A percentile compares a stretch with the other conserved stretches of the same genome.
These are phyloP conservation scores for Spisula subtruncata DNA, from an alignment of 2,888 invertebrate genomes.

Conservation along the genomic window DNA sequence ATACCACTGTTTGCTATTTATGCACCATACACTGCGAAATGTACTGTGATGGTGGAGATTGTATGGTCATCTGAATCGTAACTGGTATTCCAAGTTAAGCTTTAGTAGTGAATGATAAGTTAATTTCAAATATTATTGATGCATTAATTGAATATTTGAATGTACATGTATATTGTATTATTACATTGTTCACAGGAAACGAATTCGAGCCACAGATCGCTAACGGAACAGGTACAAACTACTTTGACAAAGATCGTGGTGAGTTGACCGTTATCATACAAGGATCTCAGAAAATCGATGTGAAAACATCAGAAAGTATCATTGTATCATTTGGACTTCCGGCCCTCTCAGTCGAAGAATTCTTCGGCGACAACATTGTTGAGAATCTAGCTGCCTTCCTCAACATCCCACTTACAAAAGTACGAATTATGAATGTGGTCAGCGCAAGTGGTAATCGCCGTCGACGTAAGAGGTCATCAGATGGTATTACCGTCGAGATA, in stretches of 20 bases:
- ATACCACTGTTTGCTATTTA: too few species aligned
- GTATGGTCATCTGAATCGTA: too few species aligned
- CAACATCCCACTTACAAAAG: conserved; percentile 78
- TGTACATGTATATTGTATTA: too few species aligned
- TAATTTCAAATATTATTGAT: too few species aligned
- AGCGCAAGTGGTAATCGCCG: conserved; percentile 66
- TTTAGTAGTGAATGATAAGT: too few species aligned
- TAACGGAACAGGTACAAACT: conserved; percentile 80
- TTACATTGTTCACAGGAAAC: conserved; percentile 45
- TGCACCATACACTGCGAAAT: too few species aligned
- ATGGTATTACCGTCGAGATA: conserved; percentile 68
- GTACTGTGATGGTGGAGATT: too few species aligned
- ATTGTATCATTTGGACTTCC: conserved; percentile 77
- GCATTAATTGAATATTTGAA: too few species aligned
- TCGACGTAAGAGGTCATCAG: conserved; percentile 67
- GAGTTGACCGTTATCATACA: conserved; percentile 77
- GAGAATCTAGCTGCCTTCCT: conserved; percentile 83
- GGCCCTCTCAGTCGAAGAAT: conserved; percentile 81
- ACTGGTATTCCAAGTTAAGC: too few species aligned
- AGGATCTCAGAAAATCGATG: conserved; percentile 76
- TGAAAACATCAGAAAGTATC: conserved; percentile 72
- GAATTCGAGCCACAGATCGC: conserved; percentile 57
- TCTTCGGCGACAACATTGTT: conserved; percentile 83
- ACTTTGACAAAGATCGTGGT: conserved; percentile 74
- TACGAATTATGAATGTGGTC: conserved; percentile 80